Conservation (phyloP, 1,140 invertebrate genomes). For the Triops cancriformis region DNA sequence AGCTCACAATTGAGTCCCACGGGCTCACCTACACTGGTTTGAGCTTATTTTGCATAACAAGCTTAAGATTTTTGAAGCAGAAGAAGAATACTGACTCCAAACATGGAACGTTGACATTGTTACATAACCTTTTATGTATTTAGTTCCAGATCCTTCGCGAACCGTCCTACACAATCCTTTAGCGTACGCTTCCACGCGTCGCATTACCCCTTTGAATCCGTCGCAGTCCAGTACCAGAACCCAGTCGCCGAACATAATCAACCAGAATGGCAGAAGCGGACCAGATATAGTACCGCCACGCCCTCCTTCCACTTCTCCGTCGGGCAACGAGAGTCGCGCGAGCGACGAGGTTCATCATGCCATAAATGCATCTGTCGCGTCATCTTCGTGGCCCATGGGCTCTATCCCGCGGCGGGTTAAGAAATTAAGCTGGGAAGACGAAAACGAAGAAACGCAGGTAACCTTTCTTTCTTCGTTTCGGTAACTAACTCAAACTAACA, state of each 20-base stretch:
- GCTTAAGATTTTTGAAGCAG: too few species aligned
- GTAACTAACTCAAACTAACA: background rate
- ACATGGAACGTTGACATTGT: too few species aligned
- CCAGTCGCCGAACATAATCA: background rate
- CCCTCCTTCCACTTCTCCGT: background rate
- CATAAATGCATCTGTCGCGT: background rate
- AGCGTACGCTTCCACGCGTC: background rate
- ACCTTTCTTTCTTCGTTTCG: background rate
- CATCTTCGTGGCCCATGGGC: conserved; percentile 43
- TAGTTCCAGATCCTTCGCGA: background rate
- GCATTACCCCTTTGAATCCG: background rate
- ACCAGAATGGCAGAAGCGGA: background rate
- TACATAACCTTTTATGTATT: background rate
- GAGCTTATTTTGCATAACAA: too few species aligned
- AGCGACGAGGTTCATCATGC: background rate
- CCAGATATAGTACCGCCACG: background rate
- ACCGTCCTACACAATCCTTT: background rate
- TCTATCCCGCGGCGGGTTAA: conserved; percentile 56
- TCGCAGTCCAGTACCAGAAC: background rate
- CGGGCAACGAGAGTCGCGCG: background rate
- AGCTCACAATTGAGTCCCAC: too few species aligned
- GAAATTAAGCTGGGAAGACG: conserved; percentile 64
- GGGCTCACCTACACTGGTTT: too few species aligned
- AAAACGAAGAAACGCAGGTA: conserved; percentile 34
- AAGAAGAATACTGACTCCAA: too few species aligned